phyloP scores from a whole-genome alignment of 1,140 invertebrate genomes.

The Drosophila melanogaster region Release_6_plus_ISO1_MT NT_037436.4:14499001-14499500 shows the following conservation, averaged over 20 bases:
- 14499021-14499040: slow-evolving; percentile 48
- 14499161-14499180: slow-evolving; percentile 49
- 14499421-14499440: too few species aligned
- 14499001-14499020: slow-evolving; percentile 20
- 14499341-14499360: too few species aligned
- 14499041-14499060: slow-evolving; percentile 68
- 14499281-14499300: background rate
- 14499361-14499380: too few species aligned
- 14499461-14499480: too few species aligned
- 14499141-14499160: slow-evolving; percentile 56
- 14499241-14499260: slow-evolving; percentile 38
- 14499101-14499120: background rate
- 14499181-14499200: slow-evolving; percentile 14
- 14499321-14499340: background rate
- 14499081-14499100: slow-evolving; percentile 11
- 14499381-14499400: too few species aligned
- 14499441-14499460: too few species aligned
- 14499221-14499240: slow-evolving; percentile 51
- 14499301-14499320: background rate
- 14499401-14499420: too few species aligned
- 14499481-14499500: slow-evolving; percentile 17
- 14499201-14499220: slow-evolving; percentile 8
- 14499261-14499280: slow-evolving; percentile 19
- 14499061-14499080: slow-evolving; percentile 79
- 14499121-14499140: background rate